A percentile compares a stretch with the other conserved stretches of the same genome.
phyloP scores from a whole-genome alignment of 2,113 vertebrate species.

The Grallaria varia region DNA sequence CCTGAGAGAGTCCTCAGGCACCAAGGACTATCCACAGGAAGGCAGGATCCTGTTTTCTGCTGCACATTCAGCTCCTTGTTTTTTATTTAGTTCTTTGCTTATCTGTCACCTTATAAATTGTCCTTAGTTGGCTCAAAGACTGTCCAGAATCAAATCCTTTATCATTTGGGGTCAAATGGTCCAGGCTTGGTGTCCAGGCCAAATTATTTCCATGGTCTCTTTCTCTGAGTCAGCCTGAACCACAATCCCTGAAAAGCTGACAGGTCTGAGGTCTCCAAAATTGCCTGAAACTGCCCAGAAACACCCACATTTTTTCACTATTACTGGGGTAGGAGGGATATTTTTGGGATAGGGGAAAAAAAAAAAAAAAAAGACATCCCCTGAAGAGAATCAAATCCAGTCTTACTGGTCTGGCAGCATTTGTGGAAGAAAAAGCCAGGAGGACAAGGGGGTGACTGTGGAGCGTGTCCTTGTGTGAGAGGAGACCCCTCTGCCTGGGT shows the following conservation, averaged over 20 bases:
- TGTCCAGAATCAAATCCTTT: background rate
- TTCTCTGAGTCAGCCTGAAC: background rate
- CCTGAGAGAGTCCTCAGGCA: background rate
- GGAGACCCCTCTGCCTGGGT: background rate
- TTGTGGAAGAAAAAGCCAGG: background rate
- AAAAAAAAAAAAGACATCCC: background rate
- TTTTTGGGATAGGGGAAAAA: background rate
- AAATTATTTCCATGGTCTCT: rapidly evolving
- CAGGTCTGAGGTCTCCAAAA: background rate
- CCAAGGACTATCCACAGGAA: background rate
- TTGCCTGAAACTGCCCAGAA: background rate
- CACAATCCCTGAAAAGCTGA: background rate
- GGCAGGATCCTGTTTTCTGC: background rate
- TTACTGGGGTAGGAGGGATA: background rate
- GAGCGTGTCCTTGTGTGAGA: background rate
- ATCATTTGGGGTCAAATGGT: rapidly evolving
- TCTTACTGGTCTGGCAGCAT: conserved; percentile 4
- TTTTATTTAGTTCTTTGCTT: background rate
- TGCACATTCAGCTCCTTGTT: background rate
- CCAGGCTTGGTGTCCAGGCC: background rate
- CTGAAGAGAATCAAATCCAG: background rate
- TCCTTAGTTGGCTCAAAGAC: background rate
- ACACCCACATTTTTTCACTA: background rate
- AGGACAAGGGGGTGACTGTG: background rate
- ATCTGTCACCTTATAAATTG: background rate